Percentiles rank a stretch among this genome's conserved stretches.
These are phyloP conservation scores for Montipora foliosa DNA, from an alignment of 64 coral and sea anemone species.

Conservation along the genomic window DNA sequence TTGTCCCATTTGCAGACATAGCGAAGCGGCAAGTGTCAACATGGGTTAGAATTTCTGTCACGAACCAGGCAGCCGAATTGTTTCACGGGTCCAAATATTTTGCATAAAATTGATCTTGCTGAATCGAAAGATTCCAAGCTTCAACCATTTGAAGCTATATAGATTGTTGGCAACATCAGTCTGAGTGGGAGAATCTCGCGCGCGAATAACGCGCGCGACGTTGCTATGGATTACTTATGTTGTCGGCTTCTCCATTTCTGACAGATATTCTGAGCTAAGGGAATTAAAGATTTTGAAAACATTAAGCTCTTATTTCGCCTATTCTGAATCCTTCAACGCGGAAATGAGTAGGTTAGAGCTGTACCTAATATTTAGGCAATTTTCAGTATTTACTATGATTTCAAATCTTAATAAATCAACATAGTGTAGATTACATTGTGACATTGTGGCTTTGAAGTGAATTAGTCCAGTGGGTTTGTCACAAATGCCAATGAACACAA, in stretches of 20 bases:
- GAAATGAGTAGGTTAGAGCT: neutral
- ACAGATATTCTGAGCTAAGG: neutral
- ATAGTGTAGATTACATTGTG: neutral
- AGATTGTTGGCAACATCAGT: too few relatives aligned
- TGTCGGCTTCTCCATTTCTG: neutral
- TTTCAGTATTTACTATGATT: too few relatives aligned
- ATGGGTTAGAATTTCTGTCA: neutral
- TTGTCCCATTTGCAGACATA: neutral
- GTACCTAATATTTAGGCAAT: neutral
- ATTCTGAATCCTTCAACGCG: neutral
- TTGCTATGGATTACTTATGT: constrained; percentile 44
- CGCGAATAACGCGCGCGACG: neutral
- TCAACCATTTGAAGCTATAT: too few relatives aligned
- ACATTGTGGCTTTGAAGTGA: neutral
- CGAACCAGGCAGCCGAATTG: too few relatives aligned
- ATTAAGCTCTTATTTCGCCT: neutral
- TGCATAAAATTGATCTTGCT: too few relatives aligned
- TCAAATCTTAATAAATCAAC: neutral
- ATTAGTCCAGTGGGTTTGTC: neutral
- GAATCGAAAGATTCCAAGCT: too few relatives aligned
- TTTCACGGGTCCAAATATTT: too few relatives aligned
- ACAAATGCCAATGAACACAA: neutral
- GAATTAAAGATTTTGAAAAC: neutral
- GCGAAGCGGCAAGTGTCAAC: too few relatives aligned
- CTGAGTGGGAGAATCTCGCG: neutral